Evolutionary conservation across 1,140 invertebrate genomes (phyloP).

Genomic region (Aradophagus sp.): DNA sequence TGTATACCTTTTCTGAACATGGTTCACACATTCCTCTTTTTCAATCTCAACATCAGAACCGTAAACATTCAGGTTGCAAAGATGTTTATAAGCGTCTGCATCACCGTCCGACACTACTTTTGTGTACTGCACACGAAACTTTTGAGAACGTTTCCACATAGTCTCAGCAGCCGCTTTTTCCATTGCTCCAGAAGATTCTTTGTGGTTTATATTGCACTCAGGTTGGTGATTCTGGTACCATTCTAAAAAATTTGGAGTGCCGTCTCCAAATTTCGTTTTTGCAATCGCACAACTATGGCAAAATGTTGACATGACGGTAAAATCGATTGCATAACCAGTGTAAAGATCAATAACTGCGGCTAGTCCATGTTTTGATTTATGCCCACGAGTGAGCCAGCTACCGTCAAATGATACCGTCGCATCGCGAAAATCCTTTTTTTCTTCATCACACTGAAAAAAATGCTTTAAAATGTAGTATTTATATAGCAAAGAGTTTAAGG

Average conservation of each 20-base stretch:
- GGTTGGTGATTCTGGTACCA: too few relatives aligned
- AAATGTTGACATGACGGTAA: neutral
- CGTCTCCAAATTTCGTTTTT: too few relatives aligned
- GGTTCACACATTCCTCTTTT: constrained; percentile 21
- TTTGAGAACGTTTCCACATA: constrained; percentile 15
- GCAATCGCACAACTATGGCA: too few relatives aligned
- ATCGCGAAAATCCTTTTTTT: constrained; percentile 5
- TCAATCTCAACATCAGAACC: constrained; percentile 7
- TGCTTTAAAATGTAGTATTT: neutral
- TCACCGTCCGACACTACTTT: constrained; percentile 14
- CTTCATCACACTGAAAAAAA: constrained; percentile 4
- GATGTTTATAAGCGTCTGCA: constrained; percentile 9
- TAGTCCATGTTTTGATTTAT: constrained; percentile 14
- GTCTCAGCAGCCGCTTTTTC: constrained; percentile 12
- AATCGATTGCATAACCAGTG: constrained; percentile 15
- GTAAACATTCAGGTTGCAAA: constrained; percentile 10
- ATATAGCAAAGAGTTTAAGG: constrained; percentile 1
- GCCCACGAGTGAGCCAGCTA: constrained; percentile 17
- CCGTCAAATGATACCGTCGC: constrained; percentile 13
- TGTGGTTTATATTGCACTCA: constrained; percentile 1
- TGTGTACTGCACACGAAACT: constrained; percentile 3
- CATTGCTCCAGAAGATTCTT: constrained; percentile 1
- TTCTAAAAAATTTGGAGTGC: too few relatives aligned
- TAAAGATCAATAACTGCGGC: constrained; percentile 8
- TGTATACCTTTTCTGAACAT: constrained; percentile 15